Base-by-base conservation (phyloP, 2,888 invertebrate species). In the Aleiodes leptofemur region DNA sequence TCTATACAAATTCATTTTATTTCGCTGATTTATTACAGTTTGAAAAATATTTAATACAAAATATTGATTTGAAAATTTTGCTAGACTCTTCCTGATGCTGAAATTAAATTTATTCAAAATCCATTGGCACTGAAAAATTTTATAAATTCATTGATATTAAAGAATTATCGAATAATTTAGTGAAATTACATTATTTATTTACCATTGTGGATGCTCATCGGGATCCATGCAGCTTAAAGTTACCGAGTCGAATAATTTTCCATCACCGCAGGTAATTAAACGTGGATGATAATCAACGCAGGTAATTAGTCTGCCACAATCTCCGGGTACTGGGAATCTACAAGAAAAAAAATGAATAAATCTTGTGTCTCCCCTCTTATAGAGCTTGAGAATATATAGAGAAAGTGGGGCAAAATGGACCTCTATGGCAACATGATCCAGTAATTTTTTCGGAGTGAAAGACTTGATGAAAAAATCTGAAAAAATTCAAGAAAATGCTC, bases 221-320 rank as follows among this genome's bases (percentile, higher is more conserved):
- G 94, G 93, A 76, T 96, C 96, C 86, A 96, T 95, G 85, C 97
- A 97, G 76, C 96, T 95, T 59, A 97, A 91, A 83, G 93, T 93
- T 80, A 94, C 92, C 85, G 96, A 95, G 84, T 97, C 96, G 85
- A 97, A 95, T 69, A 96, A 94, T 89, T 96, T 95, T 85, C 94
- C 96, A 82, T 97, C 96, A 5, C 95, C 97, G 86, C 97, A 97
- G 75, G 95, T 93, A 85, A 97, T 95, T 80, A 97, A 92, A 77
- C 97, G 93, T 4, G 97, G 97, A 88, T 95, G 93, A 34, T 96
- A 96, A 84, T 97, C 95, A 56, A 97, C 97, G 88, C 97, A 97
- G 77, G 97, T 97, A 89, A 97, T 96, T 80, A 97, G 92, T 76
- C 95, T 93, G 87, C 95, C 95, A 88, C 96, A 96, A 90, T 97